Conservation (phyloP, 1,140 invertebrate genomes). For the Drosophila micromelanica region DNA sequence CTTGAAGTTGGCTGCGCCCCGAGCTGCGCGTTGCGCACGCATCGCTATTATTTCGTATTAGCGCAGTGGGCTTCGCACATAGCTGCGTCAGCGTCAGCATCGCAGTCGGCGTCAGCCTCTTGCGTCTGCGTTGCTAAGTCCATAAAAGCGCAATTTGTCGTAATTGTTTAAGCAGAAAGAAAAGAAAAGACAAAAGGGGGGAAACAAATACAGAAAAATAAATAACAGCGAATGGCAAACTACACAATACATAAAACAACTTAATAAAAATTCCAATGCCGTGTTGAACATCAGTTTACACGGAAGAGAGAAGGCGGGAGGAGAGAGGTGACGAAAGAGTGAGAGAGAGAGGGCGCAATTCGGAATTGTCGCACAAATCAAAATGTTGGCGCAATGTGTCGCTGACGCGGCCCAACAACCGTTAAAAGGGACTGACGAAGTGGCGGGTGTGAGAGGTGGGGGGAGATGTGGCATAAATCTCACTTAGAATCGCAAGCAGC, state of each 20-base stretch:
- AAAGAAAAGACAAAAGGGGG: slow-evolving; percentile 56
- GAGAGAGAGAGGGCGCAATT: not conserved
- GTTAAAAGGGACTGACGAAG: not conserved
- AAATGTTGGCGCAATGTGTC: slow-evolving; percentile 60
- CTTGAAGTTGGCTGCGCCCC: slow-evolving; percentile 55
- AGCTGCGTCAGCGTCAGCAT: slow-evolving; percentile 14
- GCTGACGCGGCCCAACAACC: slow-evolving; percentile 44
- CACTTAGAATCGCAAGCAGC: slow-evolving; percentile 50
- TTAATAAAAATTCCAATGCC: slow-evolving; percentile 82
- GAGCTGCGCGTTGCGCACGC: slow-evolving; percentile 6
- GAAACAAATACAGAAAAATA: slow-evolving; percentile 3
- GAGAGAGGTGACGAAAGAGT: not conserved
- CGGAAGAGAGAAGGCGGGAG: not conserved
- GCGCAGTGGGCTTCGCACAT: slow-evolving; percentile 76
- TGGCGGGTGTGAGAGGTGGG: not conserved
- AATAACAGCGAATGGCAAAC: slow-evolving; percentile 39
- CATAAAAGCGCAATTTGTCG: slow-evolving; percentile 84
- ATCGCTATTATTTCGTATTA: slow-evolving; percentile 51
- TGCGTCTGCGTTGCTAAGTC: slow-evolving; percentile 40
- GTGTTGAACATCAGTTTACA: slow-evolving; percentile 70
- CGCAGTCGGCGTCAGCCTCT: not conserved
- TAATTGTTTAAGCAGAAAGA: slow-evolving; percentile 84
- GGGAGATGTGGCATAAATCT: slow-evolving; percentile 60
- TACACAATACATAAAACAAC: slow-evolving; percentile 78
- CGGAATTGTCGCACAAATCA: slow-evolving; percentile 44